Conservation (phyloP, 1,140 invertebrate species). For the Philotrypesis tridentata region DNA sequence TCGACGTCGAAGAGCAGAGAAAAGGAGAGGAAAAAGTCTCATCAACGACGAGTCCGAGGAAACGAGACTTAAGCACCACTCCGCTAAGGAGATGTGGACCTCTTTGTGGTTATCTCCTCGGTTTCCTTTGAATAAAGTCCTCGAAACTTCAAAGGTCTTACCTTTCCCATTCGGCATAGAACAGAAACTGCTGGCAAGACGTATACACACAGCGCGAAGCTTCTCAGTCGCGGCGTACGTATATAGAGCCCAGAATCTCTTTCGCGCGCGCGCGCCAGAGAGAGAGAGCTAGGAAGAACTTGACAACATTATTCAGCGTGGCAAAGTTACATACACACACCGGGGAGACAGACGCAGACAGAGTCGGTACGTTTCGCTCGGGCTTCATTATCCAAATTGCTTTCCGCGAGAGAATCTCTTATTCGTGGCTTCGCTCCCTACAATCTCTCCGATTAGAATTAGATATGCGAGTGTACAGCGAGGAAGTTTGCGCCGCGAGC, state of each 20-base stretch:
- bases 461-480: slow-evolving; percentile 1
- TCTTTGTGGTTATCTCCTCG: slow-evolving; percentile 18
- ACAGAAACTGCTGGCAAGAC: neutral
- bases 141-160: slow-evolving; percentile 37
- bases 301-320: slow-evolving; percentile 17
- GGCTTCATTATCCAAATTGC: slow-evolving; percentile 46
- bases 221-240: no score
- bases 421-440: neutral
- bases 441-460: slow-evolving; percentile 44
- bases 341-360: no score
- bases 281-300: slow-evolving; percentile 14
- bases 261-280: no score
- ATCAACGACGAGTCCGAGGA: slow-evolving; percentile 13
- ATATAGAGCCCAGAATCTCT: slow-evolving; percentile 2
- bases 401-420: slow-evolving; percentile 17
- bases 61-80: slow-evolving; percentile 25
- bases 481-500: neutral
- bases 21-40: neutral
- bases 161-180: neutral
- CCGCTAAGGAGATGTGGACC: neutral
- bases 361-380: neutral
- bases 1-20: neutral
- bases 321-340: slow-evolving; percentile 6
- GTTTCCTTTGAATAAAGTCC: slow-evolving; percentile 40
- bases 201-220: neutral